Conservation (phyloP, 2,888 invertebrate genomes). For the Drosophila multiciliata region DNA sequence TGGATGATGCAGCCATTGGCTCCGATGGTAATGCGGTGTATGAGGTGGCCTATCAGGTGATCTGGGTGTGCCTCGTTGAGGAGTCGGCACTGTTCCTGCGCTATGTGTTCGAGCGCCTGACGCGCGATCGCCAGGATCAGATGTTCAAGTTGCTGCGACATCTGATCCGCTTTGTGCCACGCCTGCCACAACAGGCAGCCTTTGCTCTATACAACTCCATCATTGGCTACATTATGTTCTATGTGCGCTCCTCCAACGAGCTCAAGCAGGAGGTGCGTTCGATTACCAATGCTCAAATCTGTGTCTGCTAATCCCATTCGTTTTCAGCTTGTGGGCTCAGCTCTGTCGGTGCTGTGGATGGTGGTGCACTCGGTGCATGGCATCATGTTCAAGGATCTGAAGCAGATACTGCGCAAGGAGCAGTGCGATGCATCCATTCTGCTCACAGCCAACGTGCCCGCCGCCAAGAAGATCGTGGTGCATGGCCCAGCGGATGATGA, state of each 20-base stretch:
- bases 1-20: slow-evolving; percentile 98
- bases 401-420: slow-evolving; percentile 98
- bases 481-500: slow-evolving; percentile 94
- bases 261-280: slow-evolving; percentile 91
- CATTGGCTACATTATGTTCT: slow-evolving; percentile 99
- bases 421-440: slow-evolving; percentile 99
- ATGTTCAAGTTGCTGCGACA: slow-evolving; percentile 97
- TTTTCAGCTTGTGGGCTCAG: slow-evolving; percentile 92
- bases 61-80: slow-evolving; percentile 99
- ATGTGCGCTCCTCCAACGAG: slow-evolving; percentile 97
- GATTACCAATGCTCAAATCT: not conserved
- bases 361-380: slow-evolving; percentile 99
- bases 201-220: slow-evolving; percentile 99
- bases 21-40: slow-evolving; percentile 97
- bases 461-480: slow-evolving; percentile 99
- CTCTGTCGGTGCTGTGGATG: slow-evolving; percentile 98
- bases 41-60: slow-evolving; percentile 97
- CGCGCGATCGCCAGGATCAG: slow-evolving; percentile 96
- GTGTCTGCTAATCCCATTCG: not conserved
- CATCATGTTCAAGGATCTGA: slow-evolving; percentile 99
- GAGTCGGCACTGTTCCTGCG: slow-evolving; percentile 98
- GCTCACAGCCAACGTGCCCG: slow-evolving; percentile 99
- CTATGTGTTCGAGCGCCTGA: slow-evolving; percentile 97
- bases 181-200: slow-evolving; percentile 98
- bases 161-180: slow-evolving; percentile 95